Percentiles rank a stretch among this genome's conserved stretches.
phyloP scores from a whole-genome alignment of 1,140 invertebrate genomes.

The Drosophila asahinai region DNA sequence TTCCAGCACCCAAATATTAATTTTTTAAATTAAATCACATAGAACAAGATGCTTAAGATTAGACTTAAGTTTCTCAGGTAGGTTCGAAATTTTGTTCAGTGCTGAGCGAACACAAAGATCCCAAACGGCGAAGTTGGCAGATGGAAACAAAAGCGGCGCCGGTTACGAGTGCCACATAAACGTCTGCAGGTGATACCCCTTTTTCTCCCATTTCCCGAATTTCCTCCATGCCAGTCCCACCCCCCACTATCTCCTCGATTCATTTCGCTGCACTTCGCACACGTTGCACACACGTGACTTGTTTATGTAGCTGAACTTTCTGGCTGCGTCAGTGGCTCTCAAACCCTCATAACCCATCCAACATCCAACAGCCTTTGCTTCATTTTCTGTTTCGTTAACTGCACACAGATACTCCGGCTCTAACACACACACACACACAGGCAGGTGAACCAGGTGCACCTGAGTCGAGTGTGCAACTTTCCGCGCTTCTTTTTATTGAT shows the following conservation, averaged over 20 bases:
- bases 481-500: conserved; percentile 70
- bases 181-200: conserved; percentile 47
- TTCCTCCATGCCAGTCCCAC: not conserved
- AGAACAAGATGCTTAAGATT: not conserved
- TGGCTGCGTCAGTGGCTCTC: conserved; percentile 37
- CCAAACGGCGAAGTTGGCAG: conserved; percentile 37
- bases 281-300: conserved; percentile 81
- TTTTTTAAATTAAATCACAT: too few relatives aligned
- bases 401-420: conserved; percentile 31
- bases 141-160: conserved; percentile 64
- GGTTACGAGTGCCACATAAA: conserved; percentile 64
- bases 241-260: conserved; percentile 29
- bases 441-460: conserved; percentile 17
- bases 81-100: not conserved
- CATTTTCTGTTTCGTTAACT: conserved; percentile 82
- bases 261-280: conserved; percentile 78
- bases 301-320: conserved; percentile 81
- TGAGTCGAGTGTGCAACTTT: conserved; percentile 20
- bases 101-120: conserved; percentile 2
- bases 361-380: conserved; percentile 44
- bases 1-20: not conserved
- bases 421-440: conserved; percentile 15
- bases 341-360: conserved; percentile 49
- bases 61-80: not conserved
- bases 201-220: conserved; percentile 23